phyloP scores from a whole-genome alignment of 2,797 vertebrate species.

The Oceanodroma leucorhoa region DNA sequence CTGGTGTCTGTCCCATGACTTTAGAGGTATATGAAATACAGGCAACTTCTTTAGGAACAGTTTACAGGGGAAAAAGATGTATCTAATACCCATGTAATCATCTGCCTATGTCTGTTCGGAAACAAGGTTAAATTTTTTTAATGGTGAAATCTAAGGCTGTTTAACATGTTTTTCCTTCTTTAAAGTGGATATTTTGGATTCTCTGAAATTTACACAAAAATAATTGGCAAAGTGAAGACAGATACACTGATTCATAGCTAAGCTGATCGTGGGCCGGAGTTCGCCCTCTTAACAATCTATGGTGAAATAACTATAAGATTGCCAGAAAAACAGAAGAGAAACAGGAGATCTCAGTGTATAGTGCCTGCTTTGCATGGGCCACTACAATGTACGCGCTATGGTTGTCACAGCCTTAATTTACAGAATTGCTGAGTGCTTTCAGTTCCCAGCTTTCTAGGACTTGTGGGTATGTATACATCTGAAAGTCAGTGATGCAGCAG shows the following conservation, averaged over 20 bases:
- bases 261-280: not conserved
- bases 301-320: not conserved
- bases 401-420: not conserved
- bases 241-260: not conserved
- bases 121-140: not conserved
- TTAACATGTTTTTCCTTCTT: not conserved
- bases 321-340: not conserved
- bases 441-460: not conserved
- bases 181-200: not conserved
- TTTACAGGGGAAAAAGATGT: not conserved
- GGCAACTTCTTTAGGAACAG: not conserved
- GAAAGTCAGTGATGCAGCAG: not conserved
- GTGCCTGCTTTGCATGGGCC: not conserved
- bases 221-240: not conserved
- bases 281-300: rapidly evolving
- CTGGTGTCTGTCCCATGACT: not conserved
- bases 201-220: not conserved
- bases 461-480: not conserved
- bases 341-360: rapidly evolving
- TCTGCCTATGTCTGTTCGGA: not conserved
- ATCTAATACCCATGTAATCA: not conserved
- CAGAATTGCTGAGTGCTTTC: not conserved
- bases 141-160: not conserved
- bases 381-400: rapidly evolving
- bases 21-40: not conserved